These are phyloP conservation scores for Melanotaenia parkinsoni DNA, from an alignment of 2,797 vertebrate genomes.

Conservation along the genomic window DNA sequence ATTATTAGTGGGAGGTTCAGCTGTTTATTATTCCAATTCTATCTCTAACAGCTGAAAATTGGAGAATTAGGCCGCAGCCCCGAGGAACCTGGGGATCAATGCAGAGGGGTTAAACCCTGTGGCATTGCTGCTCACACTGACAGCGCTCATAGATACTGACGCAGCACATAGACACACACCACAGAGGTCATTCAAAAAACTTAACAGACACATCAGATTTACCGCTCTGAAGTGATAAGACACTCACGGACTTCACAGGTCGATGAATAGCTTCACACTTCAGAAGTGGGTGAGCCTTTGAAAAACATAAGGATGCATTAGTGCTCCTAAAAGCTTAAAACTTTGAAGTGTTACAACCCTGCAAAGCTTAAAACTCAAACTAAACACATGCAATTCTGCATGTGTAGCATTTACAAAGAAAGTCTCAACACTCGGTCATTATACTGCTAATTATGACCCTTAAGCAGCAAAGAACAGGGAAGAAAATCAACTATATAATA, in stretches of 20 bases:
- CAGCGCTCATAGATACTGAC: slow-evolving; percentile 69
- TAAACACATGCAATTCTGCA: slow-evolving; percentile 3
- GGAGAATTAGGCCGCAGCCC: slow-evolving; percentile 81
- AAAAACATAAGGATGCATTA: slow-evolving; percentile 32
- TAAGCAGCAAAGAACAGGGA: slow-evolving; percentile 5
- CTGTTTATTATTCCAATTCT: slow-evolving; percentile 90
- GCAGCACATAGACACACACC: slow-evolving; percentile 55
- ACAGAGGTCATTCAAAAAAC: slow-evolving; percentile 76
- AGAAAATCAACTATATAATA: slow-evolving; percentile 1
- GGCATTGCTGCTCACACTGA: slow-evolving; percentile 69
- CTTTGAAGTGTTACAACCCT: slow-evolving; percentile 5
- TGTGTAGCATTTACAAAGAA: slow-evolving; percentile 19
- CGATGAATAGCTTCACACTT: slow-evolving; percentile 65
- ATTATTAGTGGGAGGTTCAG: slow-evolving; percentile 86
- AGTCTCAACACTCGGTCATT: slow-evolving; percentile 6
- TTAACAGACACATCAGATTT: slow-evolving; percentile 82
- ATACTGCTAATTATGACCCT: slow-evolving; percentile 16
- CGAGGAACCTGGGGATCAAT: slow-evolving; percentile 79
- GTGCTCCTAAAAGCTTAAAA: slow-evolving; percentile 14
- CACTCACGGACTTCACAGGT: slow-evolving; percentile 64
- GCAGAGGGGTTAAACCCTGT: slow-evolving; percentile 80
- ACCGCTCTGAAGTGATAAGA: slow-evolving; percentile 78
- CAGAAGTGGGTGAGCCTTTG: slow-evolving; percentile 35
- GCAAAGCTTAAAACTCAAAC: slow-evolving; percentile 15
- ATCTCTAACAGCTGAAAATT: slow-evolving; percentile 89